Percentiles rank a stretch among this genome's conserved stretches.
Evolutionary conservation across 2,888 invertebrate species (phyloP).

Genomic region (Macaria notata): DNA sequence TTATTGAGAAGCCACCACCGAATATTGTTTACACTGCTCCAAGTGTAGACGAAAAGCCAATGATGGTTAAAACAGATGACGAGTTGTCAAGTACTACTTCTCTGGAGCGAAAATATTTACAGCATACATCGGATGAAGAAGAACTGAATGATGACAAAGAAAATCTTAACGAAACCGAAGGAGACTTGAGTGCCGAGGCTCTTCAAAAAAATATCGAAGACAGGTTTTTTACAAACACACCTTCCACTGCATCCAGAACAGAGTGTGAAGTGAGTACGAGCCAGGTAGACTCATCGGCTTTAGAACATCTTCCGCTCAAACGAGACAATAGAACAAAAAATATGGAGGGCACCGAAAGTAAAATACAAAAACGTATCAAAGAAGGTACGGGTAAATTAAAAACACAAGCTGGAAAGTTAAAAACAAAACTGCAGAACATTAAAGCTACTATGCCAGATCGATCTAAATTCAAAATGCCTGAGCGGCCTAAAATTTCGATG

Average conservation of each 20-base stretch:
- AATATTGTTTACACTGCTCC: conserved; percentile 66
- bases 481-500: conserved; percentile 79
- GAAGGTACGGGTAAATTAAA: conserved; percentile 87
- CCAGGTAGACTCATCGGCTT: conserved; percentile 85
- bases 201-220: conserved; percentile 85
- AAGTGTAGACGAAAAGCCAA: conserved; percentile 62
- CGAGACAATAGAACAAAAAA: conserved; percentile 80
- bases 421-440: conserved; percentile 84
- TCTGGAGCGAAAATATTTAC: conserved; percentile 71
- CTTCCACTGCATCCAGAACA: conserved; percentile 83
- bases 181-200: conserved; percentile 70
- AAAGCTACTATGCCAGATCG: conserved; percentile 82
- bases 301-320: conserved; percentile 84
- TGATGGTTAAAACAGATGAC: conserved; percentile 69
- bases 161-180: conserved; percentile 50
- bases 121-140: conserved; percentile 77
- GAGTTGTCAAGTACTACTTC: conserved; percentile 78
- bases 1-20: conserved; percentile 87
- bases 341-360: conserved; percentile 75
- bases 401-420: conserved; percentile 87
- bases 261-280: conserved; percentile 85
- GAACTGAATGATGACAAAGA: conserved; percentile 64
- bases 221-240: conserved; percentile 82
- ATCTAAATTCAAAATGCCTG: conserved; percentile 75
- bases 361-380: conserved; percentile 85